phyloP scores from a whole-genome alignment of 2,888 invertebrate species.

The Nycteola revayana region DNA sequence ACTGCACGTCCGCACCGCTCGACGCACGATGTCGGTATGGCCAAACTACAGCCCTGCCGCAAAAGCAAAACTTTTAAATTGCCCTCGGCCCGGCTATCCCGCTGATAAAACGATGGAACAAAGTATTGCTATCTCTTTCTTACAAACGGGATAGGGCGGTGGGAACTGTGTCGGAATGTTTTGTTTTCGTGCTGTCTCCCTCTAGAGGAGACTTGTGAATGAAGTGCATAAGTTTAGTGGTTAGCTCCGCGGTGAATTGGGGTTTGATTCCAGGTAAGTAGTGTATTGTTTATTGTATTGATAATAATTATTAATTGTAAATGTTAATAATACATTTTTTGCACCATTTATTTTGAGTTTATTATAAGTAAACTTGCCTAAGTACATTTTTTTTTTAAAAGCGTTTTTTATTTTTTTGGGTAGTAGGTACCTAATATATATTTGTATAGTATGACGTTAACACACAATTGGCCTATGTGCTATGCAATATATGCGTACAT shows the following conservation, averaged over 20 bases:
- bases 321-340: no score
- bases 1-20: constrained; percentile 41
- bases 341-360: no score
- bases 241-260: constrained; percentile 26
- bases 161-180: constrained; percentile 80
- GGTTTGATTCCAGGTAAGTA: constrained; percentile 48
- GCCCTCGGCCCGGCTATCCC: constrained; percentile 62
- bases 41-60: constrained; percentile 45
- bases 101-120: constrained; percentile 37
- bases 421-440: no score
- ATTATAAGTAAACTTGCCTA: no score
- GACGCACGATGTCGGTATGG: constrained; percentile 45
- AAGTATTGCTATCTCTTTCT: constrained; percentile 48
- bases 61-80: constrained; percentile 62
- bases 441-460: no score
- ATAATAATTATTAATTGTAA: no score
- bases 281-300: background rate
- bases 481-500: no score
- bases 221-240: constrained; percentile 42
- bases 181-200: constrained; percentile 76
- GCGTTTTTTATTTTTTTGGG: no score
- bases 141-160: constrained; percentile 38
- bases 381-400: no score
- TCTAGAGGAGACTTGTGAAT: constrained; percentile 66
- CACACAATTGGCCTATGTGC: no score